Conservation (phyloP, 53 echinoderm and acorn worm genomes). For the Pentamera pediparva region DNA sequence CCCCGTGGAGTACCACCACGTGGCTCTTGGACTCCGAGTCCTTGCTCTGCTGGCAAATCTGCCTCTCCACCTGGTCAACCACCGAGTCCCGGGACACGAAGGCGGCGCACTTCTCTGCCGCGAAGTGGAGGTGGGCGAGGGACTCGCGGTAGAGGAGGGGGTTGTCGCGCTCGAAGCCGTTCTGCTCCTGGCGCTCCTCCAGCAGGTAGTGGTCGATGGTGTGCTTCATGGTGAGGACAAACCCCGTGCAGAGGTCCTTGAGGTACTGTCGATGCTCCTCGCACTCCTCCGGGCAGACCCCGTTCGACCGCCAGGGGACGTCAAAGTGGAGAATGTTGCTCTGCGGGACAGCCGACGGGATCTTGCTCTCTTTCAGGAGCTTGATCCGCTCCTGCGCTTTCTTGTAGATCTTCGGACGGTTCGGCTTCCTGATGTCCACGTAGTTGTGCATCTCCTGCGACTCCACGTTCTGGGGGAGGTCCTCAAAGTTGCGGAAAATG, state of each 20-base stretch:
- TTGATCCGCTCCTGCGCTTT: conserved; percentile 96
- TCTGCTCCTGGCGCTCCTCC: conserved; percentile 64
- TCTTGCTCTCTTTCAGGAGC: conserved; percentile 76
- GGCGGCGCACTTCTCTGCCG: conserved; percentile 52
- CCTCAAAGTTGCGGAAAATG: conserved; percentile 80
- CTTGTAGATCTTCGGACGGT: conserved; percentile 94
- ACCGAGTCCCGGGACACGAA: conserved; percentile 82
- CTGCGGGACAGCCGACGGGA: conserved; percentile 66
- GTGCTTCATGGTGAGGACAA: conserved; percentile 75
- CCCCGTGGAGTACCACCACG: conserved; percentile 77
- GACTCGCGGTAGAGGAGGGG: conserved; percentile 69
- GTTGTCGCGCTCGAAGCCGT: conserved; percentile 51
- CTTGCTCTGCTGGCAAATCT: conserved; percentile 50
- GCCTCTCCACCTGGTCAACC: conserved; percentile 81
- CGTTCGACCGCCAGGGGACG: conserved; percentile 76
- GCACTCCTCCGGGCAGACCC: conserved; percentile 59
- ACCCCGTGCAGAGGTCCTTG: conserved; percentile 76
- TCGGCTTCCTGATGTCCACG: conserved; percentile 94
- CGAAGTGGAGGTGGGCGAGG: conserved; percentile 68
- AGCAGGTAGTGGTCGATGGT: conserved; percentile 74
- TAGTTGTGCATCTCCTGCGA: conserved; percentile 95
- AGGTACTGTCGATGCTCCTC: conserved; percentile 90
- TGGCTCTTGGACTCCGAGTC: conserved; percentile 57
- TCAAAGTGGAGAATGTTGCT: conserved; percentile 82
- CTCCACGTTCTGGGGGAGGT: conserved; percentile 93